Evolutionary conservation across 2,113 vertebrate genomes (phyloP).

Genomic region (Ia io): DNA sequence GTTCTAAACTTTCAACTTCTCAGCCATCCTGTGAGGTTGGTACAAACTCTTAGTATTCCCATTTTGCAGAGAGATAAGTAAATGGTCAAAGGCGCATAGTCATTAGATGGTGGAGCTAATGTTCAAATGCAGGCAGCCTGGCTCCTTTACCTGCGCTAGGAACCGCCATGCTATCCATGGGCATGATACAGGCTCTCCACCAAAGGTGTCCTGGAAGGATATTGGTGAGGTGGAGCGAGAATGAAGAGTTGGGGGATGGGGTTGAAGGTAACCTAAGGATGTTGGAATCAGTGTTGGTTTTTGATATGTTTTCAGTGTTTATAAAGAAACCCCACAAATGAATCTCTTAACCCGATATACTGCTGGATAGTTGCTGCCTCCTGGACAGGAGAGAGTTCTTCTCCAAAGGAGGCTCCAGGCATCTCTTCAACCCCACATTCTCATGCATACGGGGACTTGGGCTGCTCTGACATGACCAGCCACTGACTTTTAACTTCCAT

Average conservation of each 20-base stretch:
- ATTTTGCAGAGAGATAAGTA: neutral
- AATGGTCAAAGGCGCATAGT: neutral
- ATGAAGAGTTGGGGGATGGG: neutral
- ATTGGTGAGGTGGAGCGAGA: rapidly evolving
- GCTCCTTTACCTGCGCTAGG: neutral
- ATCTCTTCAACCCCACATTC: neutral
- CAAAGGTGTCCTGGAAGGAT: neutral
- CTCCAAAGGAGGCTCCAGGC: neutral
- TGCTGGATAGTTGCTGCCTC: neutral
- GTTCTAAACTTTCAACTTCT: neutral
- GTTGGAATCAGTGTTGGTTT: neutral
- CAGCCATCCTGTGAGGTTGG: neutral
- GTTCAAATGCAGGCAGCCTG: neutral
- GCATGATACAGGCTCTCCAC: neutral
- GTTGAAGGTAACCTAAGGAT: neutral
- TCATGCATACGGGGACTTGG: neutral
- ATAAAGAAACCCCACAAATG: neutral
- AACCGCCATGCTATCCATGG: neutral
- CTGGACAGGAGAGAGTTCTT: neutral
- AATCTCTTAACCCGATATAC: neutral
- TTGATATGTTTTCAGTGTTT: neutral
- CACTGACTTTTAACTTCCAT: neutral
- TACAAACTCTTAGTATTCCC: neutral
- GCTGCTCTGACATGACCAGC: neutral
- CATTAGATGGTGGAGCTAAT: neutral